Conservation (phyloP, 2,888 invertebrate genomes). For the Drosophila rubida region DNA sequence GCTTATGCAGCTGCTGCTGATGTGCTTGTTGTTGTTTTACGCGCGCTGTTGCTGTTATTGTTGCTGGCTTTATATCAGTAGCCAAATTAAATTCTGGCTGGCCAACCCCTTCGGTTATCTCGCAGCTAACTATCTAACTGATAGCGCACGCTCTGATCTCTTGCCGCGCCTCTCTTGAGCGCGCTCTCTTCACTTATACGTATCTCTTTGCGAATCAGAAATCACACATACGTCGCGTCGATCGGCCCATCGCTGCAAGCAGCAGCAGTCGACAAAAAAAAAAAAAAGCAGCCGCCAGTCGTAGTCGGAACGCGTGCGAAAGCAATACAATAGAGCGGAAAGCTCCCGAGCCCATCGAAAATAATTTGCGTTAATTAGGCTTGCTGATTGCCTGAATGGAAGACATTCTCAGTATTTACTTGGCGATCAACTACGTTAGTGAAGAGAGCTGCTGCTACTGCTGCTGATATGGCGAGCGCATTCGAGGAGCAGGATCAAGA, state of each 20-base stretch:
- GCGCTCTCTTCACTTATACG: conserved; percentile 15
- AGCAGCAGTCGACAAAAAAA: conserved; percentile 22
- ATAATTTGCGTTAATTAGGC: not conserved
- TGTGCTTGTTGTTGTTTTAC: not conserved
- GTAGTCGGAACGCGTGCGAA: conserved; percentile 52
- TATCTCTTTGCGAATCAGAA: conserved; percentile 28
- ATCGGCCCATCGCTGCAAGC: conserved; percentile 40
- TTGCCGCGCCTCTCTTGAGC: conserved; percentile 21
- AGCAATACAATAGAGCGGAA: conserved; percentile 20
- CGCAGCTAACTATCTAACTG: conserved; percentile 37
- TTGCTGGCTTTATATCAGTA: conserved; percentile 28
- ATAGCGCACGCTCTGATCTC: conserved; percentile 44
- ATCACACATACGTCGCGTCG: conserved; percentile 70
- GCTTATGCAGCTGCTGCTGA: conserved; percentile 31
- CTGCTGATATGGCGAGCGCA: conserved; percentile 48
- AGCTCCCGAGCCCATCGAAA: not conserved
- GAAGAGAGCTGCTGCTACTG: conserved; percentile 1
- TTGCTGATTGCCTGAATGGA: conserved; percentile 32
- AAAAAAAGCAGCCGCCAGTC: conserved; percentile 47
- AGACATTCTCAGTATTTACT: conserved; percentile 14
- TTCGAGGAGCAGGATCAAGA: conserved; percentile 65
- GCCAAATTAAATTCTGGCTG: conserved; percentile 39
- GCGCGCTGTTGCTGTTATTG: not conserved
- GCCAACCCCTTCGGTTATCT: conserved; percentile 51
- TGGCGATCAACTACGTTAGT: conserved; percentile 18